Conservation (phyloP, 2,797 vertebrate species). For the Eutrigla gurnardus region DNA sequence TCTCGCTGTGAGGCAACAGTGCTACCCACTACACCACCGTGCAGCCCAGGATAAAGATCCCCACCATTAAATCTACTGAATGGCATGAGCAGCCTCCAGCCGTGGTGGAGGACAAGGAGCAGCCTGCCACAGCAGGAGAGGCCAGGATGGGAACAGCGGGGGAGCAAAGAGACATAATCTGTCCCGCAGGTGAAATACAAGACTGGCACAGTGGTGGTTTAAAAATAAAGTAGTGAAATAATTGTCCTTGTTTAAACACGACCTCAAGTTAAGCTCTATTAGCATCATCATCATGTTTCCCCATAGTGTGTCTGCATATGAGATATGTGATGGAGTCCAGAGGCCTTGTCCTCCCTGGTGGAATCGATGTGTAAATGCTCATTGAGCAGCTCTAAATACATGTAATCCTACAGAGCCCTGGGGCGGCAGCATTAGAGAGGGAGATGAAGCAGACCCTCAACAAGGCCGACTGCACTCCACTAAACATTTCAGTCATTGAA, state of each 20-base stretch:
- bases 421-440: no score
- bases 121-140: constrained; percentile 41
- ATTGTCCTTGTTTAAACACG: background rate
- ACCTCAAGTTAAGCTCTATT: background rate
- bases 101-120: constrained; percentile 37
- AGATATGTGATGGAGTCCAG: constrained; percentile 8
- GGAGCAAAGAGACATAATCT: constrained; percentile 33
- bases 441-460: no score
- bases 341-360: constrained; percentile 25
- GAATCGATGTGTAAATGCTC: constrained; percentile 1
- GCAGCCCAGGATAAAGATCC: background rate
- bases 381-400: no score
- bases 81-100: constrained; percentile 46
- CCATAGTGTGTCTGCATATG: constrained; percentile 21
- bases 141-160: constrained; percentile 34
- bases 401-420: no score
- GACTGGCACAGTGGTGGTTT: constrained; percentile 21
- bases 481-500: background rate
- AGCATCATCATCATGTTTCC: background rate
- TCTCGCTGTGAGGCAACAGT: no score
- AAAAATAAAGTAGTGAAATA: background rate
- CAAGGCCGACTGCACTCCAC: no score
- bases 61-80: constrained; percentile 36
- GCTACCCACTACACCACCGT: no score
- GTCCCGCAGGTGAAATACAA: constrained; percentile 32